Evolutionary conservation across 2,113 vertebrate species (phyloP), one percentile per base, ranked within the genome.

Genomic region (Chionis minor): DNA sequence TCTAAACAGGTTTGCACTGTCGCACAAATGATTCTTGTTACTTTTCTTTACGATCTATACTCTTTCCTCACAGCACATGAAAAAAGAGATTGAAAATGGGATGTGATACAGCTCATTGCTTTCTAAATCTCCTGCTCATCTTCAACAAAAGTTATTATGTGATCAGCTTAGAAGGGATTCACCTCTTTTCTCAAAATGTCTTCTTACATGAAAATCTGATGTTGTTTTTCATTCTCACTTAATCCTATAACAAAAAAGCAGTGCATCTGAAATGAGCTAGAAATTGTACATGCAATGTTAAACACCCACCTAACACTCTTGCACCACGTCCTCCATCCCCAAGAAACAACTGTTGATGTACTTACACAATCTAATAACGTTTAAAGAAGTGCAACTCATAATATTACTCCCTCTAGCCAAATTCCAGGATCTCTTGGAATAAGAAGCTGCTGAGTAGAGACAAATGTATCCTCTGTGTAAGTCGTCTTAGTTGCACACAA

Each of bases 41-140:
- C 11, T 71, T 86, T 83, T 84, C 56, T 90, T 75, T 52, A 35
- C 9, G 71, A 59, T 35, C 40, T 83, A 10, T 62, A 92, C 47
- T 77, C 33, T 47, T 89, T 91, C 65, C 35, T 77, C 89, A 61
- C 12, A 87, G 30, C 40, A 65, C 27, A 56, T 49, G 72, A 79
- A 63, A 83, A 91, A 70, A 24, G 30, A 96, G 45, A 86, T 49
- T 59, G 42, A 92, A 96, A 96, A 54, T 58, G 18, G 52, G 24
- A 81, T 55, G n/a, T 86, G 62, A 92, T 67, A 77, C 27, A 86
- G 38, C 47, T 92, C 77, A 61, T 56, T 91, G 67, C 52, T 96
- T 96, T 96, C 72, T 94, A 81, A 96, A 96, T 89, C 33, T 81
- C 62, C 67, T 65, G 14, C 47, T 90, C 81, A 56, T 91, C 66